Evolutionary conservation across 2,113 vertebrate genomes (phyloP), one percentile per base, ranked within the genome.

Genomic region (Emydura subglobosa): DNA sequence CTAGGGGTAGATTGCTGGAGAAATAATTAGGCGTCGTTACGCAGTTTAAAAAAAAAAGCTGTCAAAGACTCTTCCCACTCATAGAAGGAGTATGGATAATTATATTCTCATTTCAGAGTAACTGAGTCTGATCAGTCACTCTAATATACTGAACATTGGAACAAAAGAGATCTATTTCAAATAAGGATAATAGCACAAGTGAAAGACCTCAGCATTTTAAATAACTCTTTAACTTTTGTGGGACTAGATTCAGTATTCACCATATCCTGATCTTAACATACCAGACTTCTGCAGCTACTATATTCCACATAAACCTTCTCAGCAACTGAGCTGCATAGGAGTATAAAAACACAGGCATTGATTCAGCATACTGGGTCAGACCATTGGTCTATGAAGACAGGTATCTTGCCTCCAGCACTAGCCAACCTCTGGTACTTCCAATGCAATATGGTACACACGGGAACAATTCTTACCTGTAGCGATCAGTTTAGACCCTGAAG

Each of bases 11-110:
- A 65, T 87, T 91, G 17, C 89, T 89, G 92, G 90, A 95, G 85
- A 95, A 98, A 96, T 96, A 96, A 97, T 94, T 94, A 91, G 54
- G 13, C 53, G 88, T 89, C 96, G 83, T 95, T 97, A 79, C 53
- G 74, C 65, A 12, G 34, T 47, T 80, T 88, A 61, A 68, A 39
- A 92, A 89, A 86, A 90, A 88, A 83, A 51, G 4, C 29, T 95
- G 86, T 88, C 96, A 95, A 92, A 96, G 61, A 39, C 81, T 95
- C 53, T 94, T 85, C 83, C 80, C 17, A 79, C 82, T 96, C 59
- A 68, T 65, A 83, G 55, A 61, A 97, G 24, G 49, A 50, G 39
- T 47, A 47, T 94, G 91, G 91, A 79, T 96, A 97, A 97, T 98
- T 97, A 95, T 51, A 68, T 86, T 80, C 55, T 91, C 21, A 39